Percentiles rank a stretch among this genome's conserved stretches.
Evolutionary conservation across 2,113 vertebrate species (phyloP).

Genomic region (Pycnonotus jocosus): DNA sequence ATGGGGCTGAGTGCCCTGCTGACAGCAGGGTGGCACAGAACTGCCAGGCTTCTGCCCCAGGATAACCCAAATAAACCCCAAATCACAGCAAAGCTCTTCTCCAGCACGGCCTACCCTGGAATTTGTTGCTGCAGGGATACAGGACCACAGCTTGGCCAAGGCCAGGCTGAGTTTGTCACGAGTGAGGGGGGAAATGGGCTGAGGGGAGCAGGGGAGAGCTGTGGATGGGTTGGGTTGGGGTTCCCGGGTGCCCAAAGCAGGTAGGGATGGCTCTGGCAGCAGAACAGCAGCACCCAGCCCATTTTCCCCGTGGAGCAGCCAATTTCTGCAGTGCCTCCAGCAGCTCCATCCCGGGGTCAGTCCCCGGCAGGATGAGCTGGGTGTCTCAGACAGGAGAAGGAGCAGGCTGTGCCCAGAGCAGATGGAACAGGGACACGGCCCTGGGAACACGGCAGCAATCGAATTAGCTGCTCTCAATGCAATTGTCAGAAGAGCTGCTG

Average conservation of each 20-base stretch:
- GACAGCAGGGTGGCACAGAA: background rate
- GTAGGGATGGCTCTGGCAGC: background rate
- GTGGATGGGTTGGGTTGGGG: background rate
- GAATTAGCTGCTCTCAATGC: background rate
- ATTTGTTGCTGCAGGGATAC: background rate
- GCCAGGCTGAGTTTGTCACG: background rate
- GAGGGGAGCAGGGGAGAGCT: background rate
- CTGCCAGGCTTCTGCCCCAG: background rate
- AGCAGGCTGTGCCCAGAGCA: background rate
- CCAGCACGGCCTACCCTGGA: background rate
- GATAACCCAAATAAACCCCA: background rate
- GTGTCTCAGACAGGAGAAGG: background rate
- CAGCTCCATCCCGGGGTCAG: accelerated
- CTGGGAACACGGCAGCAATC: background rate
- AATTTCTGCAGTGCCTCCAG: accelerated
- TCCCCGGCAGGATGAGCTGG: background rate
- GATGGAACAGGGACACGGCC: background rate
- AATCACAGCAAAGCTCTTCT: background rate
- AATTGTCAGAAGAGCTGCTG: background rate
- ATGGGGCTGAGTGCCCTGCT: background rate
- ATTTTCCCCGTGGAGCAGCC: accelerated
- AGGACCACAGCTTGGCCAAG: background rate
- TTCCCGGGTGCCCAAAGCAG: background rate
- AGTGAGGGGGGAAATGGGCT: background rate
- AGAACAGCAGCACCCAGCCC: background rate